phyloP scores from a whole-genome alignment of 2,113 vertebrate genomes.

The Bungarus multicinctus region DNA sequence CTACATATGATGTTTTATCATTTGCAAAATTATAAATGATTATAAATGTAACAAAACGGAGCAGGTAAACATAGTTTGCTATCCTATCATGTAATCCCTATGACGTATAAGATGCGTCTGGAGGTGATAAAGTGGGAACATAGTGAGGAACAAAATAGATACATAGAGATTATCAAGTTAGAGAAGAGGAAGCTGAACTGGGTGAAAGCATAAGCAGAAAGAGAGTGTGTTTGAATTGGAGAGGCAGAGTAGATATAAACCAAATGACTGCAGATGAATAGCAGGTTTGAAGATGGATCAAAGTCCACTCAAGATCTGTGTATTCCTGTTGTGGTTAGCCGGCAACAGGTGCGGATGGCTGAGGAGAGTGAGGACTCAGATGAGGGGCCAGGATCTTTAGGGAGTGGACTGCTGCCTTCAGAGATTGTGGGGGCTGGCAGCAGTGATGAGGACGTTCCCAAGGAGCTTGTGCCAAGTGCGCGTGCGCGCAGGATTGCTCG shows the following conservation, averaged over 20 bases:
- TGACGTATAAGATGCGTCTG: background rate
- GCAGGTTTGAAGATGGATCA: background rate
- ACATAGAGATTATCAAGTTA: background rate
- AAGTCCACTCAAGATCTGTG: background rate
- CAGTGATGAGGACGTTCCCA: no score
- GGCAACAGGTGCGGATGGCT: no score
- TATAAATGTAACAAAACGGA: background rate
- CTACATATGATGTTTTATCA: background rate
- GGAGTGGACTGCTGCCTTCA: no score
- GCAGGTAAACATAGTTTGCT: background rate
- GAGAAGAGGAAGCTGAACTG: background rate
- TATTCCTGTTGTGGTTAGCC: background rate
- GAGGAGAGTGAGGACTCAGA: no score
- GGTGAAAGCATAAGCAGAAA: background rate
- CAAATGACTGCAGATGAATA: background rate
- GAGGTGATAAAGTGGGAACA: background rate
- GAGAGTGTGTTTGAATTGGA: background rate
- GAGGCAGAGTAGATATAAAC: background rate
- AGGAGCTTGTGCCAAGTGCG: no score
- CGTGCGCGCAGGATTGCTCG: no score
- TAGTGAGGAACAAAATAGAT: background rate
- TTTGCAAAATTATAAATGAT: background rate
- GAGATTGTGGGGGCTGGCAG: no score
- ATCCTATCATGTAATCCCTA: background rate
- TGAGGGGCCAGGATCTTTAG: no score